phyloP scores from a whole-genome alignment of 2,888 invertebrate species.

The Autographa pulchrina region DNA sequence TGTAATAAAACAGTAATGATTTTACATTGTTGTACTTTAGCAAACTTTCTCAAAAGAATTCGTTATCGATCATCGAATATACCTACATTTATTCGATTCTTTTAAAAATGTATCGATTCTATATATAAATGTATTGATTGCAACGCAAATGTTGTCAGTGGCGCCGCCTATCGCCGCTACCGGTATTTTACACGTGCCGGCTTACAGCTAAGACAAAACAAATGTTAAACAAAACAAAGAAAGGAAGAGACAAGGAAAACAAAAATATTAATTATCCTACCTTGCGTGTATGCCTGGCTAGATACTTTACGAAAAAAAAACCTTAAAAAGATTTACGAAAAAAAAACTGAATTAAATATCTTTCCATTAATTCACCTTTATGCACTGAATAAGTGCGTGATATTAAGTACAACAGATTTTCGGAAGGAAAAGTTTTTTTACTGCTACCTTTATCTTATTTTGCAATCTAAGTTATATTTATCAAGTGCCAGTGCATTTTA shows the following conservation, averaged over 20 bases:
- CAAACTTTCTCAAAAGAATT: not conserved
- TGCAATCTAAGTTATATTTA: not conserved
- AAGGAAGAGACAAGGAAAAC: constrained; percentile 6
- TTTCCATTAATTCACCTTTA: too few relatives aligned
- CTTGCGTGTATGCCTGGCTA: not conserved
- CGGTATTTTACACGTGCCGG: constrained; percentile 3
- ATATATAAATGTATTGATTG: constrained; percentile 3
- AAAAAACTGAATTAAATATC: not conserved
- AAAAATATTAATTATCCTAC: not conserved
- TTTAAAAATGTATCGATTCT: not conserved
- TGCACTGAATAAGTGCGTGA: not conserved
- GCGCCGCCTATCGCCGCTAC: not conserved
- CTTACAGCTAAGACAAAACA: not conserved
- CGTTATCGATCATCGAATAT: not conserved
- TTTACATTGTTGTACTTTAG: not conserved
- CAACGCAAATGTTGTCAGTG: not conserved
- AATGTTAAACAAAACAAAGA: constrained; percentile 6
- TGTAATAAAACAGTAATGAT: too few relatives aligned
- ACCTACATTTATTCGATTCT: not conserved
- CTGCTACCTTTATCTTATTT: not conserved
- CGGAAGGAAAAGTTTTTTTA: not conserved
- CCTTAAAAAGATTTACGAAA: not conserved
- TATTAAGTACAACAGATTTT: not conserved
- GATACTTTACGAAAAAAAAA: not conserved
- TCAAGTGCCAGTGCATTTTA: not conserved